Percentiles rank a stretch among this genome's conserved stretches.
Evolutionary conservation across 2,113 vertebrate genomes (phyloP).

Genomic region (Calidris pygmaea): DNA sequence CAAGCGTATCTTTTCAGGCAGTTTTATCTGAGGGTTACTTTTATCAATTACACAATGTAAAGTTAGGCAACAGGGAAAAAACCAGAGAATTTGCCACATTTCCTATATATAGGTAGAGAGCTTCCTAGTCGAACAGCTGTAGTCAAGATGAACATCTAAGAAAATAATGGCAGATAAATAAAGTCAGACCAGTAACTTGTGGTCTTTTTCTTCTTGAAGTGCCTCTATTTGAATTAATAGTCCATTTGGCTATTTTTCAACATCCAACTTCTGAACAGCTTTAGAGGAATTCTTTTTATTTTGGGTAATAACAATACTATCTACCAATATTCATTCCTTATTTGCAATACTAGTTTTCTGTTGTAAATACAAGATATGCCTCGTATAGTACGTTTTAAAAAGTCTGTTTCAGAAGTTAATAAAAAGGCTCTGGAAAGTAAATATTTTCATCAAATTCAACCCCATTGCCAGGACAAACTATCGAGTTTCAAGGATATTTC

Average conservation of each 20-base stretch:
- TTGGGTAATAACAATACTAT: neutral
- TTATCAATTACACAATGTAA: neutral
- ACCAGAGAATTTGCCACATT: neutral
- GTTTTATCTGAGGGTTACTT: neutral
- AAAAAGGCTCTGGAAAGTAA: constrained; percentile 42
- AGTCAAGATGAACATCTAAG: neutral
- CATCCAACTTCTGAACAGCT: neutral
- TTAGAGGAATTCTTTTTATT: neutral
- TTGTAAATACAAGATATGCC: neutral
- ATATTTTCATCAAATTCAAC: constrained; percentile 10
- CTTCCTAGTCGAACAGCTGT: neutral
- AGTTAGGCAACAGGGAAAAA: neutral
- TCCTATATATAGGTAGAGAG: neutral
- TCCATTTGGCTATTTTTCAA: neutral
- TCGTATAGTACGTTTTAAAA: neutral
- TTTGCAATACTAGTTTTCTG: neutral
- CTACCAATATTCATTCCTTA: neutral
- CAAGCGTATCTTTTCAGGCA: neutral
- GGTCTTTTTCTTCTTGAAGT: neutral
- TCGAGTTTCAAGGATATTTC: neutral
- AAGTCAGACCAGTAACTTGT: neutral
- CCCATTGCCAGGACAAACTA: neutral
- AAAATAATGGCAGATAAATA: neutral
- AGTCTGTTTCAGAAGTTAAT: constrained; percentile 7
- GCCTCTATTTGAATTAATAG: neutral